Base-by-base conservation (phyloP, 2,113 vertebrate species). In the Pithys albifrons region DNA sequence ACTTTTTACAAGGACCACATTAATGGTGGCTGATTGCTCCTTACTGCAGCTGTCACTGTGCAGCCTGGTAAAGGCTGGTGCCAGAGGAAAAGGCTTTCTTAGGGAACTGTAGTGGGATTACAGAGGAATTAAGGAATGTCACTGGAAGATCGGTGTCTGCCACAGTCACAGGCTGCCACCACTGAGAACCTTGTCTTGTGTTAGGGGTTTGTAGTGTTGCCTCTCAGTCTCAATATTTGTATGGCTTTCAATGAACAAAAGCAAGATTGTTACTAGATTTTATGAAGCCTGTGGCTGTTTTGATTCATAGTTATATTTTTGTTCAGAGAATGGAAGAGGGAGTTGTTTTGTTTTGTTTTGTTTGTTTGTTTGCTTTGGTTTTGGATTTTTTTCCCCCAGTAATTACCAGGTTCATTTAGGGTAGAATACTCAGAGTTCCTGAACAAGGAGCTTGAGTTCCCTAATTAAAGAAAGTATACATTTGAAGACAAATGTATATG, bases 1-100 rank as follows among this genome's bases (percentile, higher is more conserved):
- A 17, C 7, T 45, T 37, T 65, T 29, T 46, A 5, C 2, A 66
- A 4, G 2, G 3, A 12, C 17, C 9, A 0, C n/a, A 22, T 74
- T 37, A 58, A 54, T 62, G 51, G 31, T 74, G 52, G 33, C 54
- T 64, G 39, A 25, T 39, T 14, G 23, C 12, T 58, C 24, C 0
- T 79, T 33, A 8, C 20, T 64, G 14, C 46, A 24, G 3, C 59
- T 83, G 46, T 52, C 54, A 19, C 14, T 12, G 8, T 29, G 18
- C 45, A 33, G 25, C 31, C 51, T 77, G 28, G 27, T 39, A 52
- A 37, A 27, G 33, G 13, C 1, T 37, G 48, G 19, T 75, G 45
- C 67, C 74, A 59, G 37, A 58, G 73, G 49, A 95, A 78, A 64
- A 10, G 22, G 23, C 43, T 43, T 48, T 59, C 8, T 29, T 48